A percentile compares a stretch with the other conserved stretches of the same genome.
Conservation (phyloP, 92 coral and sea anemone genomes). For the Phenganax stokvisi region DNA sequence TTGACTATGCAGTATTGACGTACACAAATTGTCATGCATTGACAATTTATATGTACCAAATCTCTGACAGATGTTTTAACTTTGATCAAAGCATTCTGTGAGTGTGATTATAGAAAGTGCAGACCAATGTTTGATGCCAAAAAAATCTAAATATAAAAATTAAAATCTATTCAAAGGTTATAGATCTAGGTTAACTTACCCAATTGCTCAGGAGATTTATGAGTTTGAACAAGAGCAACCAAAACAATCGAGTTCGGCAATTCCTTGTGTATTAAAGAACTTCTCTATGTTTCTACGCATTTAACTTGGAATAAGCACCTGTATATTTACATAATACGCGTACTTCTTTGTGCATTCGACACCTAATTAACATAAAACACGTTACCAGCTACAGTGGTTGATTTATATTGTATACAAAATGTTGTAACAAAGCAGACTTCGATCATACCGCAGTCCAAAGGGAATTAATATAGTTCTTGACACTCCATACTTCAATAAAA, state of each 20-base stretch:
- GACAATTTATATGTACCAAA: too few species aligned
- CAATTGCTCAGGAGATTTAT: neutral
- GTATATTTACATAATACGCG: neutral
- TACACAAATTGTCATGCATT: too few species aligned
- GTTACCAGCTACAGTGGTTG: neutral
- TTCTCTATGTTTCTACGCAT: neutral
- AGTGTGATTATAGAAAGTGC: too few species aligned
- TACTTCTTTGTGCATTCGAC: neutral
- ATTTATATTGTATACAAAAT: neutral
- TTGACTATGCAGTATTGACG: too few species aligned
- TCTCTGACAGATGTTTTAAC: too few species aligned
- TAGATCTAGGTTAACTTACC: neutral
- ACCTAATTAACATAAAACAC: constrained; percentile 1
- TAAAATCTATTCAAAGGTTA: neutral
- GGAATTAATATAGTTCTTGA: neutral
- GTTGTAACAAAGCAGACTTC: neutral
- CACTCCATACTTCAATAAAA: constrained; percentile 4
- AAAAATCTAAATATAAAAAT: neutral
- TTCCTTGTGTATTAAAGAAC: neutral
- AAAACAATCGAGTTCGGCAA: neutral
- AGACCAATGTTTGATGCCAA: too few species aligned
- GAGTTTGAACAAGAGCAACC: neutral
- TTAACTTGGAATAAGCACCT: neutral
- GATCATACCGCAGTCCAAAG: neutral
- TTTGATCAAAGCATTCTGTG: too few species aligned